Evolutionary conservation across 1,140 invertebrate genomes (phyloP), one percentile per base, ranked within the genome.

Genomic region (Bathynomus jamesi): DNA sequence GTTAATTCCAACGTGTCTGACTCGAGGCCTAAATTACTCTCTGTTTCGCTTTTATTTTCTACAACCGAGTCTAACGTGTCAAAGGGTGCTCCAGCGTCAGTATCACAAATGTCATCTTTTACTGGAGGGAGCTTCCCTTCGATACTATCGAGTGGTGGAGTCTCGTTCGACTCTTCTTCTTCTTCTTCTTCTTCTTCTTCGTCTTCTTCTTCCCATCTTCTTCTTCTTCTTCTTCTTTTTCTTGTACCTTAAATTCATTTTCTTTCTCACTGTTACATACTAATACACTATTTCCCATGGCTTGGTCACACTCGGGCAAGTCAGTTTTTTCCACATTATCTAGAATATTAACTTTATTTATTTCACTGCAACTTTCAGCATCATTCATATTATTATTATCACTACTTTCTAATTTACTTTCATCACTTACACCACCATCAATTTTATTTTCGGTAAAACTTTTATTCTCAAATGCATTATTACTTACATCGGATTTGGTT

Each of bases 301-400:
- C 40, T 21, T 53, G 40, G 21, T 53, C 40, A 53, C 40, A 53
- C 5, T 53, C 40, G 21, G 40, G 40, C 40, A 53, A 53, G 13
- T 53, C 40, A 53, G 40, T 53, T 5, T 53, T 53, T 53, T 53
- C 40, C 13, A 17, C 40, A 53, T 5, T n/a, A 4, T 69, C 53
- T 61, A 69, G 28, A 69, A 69, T 28, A 69, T 28, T 69, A 17
- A 17, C 40, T 17, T 53, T 53, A 53, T 53, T 53, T 21, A 53
- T 53, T 53, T 53, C 13, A 53, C 5, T 53, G 11, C 40, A 53
- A n/a, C n/a, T n/a, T n/a, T n/a, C n/a, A n/a, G n/a, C 5, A 53
- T 53, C 40, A 53, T 40, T 17, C 17, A 40, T 40, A 40, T 53
- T 53, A 53, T n/a, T n/a, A n/a, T n/a, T n/a, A n/a, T n/a, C n/a